phyloP scores from a whole-genome alignment of 1,140 invertebrate genomes.

The Drosophila nikananu region DNA sequence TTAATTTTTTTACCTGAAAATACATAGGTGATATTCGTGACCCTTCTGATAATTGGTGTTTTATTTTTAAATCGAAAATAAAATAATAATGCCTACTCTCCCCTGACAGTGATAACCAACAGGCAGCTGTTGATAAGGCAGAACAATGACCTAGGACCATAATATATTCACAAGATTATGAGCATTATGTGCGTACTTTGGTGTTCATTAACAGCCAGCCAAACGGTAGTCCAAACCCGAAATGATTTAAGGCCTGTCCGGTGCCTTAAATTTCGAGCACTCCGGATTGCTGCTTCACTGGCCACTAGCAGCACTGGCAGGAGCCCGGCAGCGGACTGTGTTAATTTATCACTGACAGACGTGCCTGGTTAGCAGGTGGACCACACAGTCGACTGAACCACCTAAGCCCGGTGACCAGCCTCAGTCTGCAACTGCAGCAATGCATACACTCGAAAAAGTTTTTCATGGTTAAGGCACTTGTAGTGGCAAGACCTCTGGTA shows the following conservation, averaged over 20 bases:
- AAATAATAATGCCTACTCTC: conserved; percentile 12
- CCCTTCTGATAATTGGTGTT: conserved; percentile 7
- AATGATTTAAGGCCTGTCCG: conserved; percentile 23
- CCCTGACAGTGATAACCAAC: conserved; percentile 24
- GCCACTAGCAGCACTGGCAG: conserved; percentile 24
- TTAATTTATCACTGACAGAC: conserved; percentile 73
- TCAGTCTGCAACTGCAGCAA: neutral
- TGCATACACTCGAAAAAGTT: conserved; percentile 6
- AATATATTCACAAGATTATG: conserved; percentile 39
- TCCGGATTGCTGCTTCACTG: conserved; percentile 55
- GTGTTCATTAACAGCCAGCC: conserved; percentile 28
- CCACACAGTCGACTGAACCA: conserved; percentile 36
- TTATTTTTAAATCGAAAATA: conserved; percentile 29
- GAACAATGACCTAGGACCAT: conserved; percentile 26
- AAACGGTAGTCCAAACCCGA: conserved; percentile 4
- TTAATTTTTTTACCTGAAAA: conserved; percentile 10
- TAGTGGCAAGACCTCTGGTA: neutral
- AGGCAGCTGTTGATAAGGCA: conserved; percentile 37
- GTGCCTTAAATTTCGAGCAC: conserved; percentile 25
- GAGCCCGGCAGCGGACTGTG: conserved; percentile 20
- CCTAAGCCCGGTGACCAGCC: conserved; percentile 38
- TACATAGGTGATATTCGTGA: neutral
- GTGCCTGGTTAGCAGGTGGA: conserved; percentile 61
- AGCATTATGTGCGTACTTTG: conserved; percentile 5
- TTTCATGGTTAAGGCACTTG: neutral